Percentiles rank a stretch among this genome's conserved stretches.
These are phyloP conservation scores for Procavia capensis DNA, from an alignment of 2,113 vertebrate genomes.

Conservation along the genomic window DNA sequence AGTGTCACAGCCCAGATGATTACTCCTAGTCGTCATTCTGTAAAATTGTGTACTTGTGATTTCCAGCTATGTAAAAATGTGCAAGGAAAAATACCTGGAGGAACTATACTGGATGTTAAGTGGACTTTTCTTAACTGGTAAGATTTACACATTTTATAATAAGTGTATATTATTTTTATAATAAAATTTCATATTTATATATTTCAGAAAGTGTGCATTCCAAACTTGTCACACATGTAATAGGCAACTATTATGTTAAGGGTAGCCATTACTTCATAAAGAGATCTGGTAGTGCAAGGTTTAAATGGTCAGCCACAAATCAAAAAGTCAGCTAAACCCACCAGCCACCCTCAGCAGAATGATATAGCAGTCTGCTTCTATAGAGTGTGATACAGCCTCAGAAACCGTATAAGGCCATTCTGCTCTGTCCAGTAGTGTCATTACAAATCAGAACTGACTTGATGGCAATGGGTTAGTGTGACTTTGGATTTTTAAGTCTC, in stretches of 20 bases:
- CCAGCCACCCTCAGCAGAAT: background rate
- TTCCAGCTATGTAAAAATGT: background rate
- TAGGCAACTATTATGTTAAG: background rate
- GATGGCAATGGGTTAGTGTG: background rate
- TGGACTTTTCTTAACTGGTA: background rate
- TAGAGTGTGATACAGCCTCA: background rate
- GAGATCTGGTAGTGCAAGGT: no score
- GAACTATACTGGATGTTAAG: background rate
- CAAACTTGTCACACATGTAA: background rate
- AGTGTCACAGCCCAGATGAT: background rate
- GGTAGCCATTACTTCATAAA: background rate
- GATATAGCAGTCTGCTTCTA: background rate
- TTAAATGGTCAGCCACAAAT: no score
- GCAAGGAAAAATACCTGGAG: background rate
- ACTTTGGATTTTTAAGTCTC: background rate
- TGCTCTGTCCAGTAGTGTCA: background rate
- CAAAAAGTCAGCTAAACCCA: no score
- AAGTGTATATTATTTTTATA: background rate
- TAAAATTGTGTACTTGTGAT: background rate
- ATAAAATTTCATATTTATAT: background rate
- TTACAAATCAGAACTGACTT: background rate
- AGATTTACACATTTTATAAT: constrained; percentile 2
- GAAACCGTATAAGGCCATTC: background rate
- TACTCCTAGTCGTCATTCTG: background rate
- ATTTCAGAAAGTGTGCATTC: background rate